Percentiles rank a stretch among this genome's conserved stretches.
Evolutionary conservation across 2,888 invertebrate genomes (phyloP).

Genomic region (Pristionchus entomophagus): DNA sequence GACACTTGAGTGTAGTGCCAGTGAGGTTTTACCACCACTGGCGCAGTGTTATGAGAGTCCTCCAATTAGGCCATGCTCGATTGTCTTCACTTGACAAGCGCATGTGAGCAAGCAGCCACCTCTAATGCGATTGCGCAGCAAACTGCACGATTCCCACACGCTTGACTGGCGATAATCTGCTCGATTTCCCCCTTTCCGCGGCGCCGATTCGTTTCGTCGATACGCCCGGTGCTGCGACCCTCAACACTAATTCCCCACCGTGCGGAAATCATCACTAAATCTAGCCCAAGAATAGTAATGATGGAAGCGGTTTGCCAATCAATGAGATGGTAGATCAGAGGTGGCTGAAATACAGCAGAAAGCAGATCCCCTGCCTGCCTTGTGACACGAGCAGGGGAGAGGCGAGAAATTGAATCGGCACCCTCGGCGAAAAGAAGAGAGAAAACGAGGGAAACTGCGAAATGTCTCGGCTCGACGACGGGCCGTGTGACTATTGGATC

Average conservation of each 20-base stretch:
- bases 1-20: neutral
- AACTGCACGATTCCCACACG: neutral
- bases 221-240: neutral
- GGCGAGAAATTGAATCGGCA: constrained; percentile 40
- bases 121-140: neutral
- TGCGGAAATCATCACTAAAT: constrained; percentile 9
- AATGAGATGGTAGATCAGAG: neutral
- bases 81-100: neutral
- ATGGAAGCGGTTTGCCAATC: neutral
- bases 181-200: neutral
- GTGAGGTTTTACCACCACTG: neutral
- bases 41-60: neutral
- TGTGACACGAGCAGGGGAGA: constrained; percentile 17
- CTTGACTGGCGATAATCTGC: constrained; percentile 5
- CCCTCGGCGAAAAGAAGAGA: neutral
- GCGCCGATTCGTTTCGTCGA: neutral
- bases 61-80: constrained; percentile 11
- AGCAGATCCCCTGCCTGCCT: neutral
- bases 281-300: neutral
- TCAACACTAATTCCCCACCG: constrained; percentile 37
- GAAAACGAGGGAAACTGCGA: constrained; percentile 13
- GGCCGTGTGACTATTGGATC: constrained; percentile 26
- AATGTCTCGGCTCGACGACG: constrained; percentile 19
- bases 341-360: neutral
- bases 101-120: constrained; percentile 7